Base-by-base conservation (phyloP, 2,113 vertebrate genomes). In the Larimichthys polyactis region DNA sequence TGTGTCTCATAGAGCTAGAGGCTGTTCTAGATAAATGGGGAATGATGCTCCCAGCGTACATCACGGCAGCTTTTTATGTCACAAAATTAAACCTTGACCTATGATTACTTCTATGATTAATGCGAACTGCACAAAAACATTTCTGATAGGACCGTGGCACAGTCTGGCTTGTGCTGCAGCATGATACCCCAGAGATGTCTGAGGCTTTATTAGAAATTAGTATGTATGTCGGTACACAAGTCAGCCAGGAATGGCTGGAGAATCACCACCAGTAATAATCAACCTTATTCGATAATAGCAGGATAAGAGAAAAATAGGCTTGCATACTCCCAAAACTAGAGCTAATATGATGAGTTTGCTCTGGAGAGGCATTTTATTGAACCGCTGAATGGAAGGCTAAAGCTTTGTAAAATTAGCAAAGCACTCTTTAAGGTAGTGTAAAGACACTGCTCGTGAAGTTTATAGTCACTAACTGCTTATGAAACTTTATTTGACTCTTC, bases 181-280 rank as follows among this genome's bases (percentile, higher is more conserved):
- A 86, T 76, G 83, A 64, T 81, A 71, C 83, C 83, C 86, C 62
- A 75, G 87, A 91, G 92, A 90, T 84, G 91, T 89, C 91, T 84
- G 75, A 87, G 81, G 84, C 86, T 91, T 89, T 89, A 92, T 93
- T 85, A 81, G 84, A 85, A 90, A 92, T 91, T 92, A 94, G 89
- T 90, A 93, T 91, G 92, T 88, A 72, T 83, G 90, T 86, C 80
- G 24, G 79, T 84, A 79, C 88, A 78, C 89, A 69, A 89, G 85
- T 83, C 84, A 78, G 77, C 81, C 89, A 73, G 83, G 83, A 86
- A 52, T 1, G 16, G 75, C 88, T 75, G 63, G 83, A 90, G 90
- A 91, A 94, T 93, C 92, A 80, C 88, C 85, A 66, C 73, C 78
- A 73, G 75, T 88, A 93, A 94, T 94, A 92, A 94, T 94, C 85